Percentiles rank a stretch among this genome's conserved stretches.
These are phyloP conservation scores for Zelostemma sp. DNA, from an alignment of 1,140 invertebrate species.

Conservation along the genomic window DNA sequence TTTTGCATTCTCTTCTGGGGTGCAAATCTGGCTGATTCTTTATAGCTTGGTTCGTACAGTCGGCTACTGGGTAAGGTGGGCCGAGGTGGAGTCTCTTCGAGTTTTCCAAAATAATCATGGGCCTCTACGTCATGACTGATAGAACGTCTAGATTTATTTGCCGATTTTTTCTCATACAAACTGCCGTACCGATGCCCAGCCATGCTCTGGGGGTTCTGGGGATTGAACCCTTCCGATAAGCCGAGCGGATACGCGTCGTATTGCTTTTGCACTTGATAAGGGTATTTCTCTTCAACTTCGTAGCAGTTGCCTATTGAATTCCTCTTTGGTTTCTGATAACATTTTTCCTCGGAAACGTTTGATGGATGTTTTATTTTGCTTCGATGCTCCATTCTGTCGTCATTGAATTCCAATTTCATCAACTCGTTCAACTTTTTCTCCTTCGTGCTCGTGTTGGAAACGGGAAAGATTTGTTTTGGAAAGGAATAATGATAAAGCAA, in stretches of 20 bases:
- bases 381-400: constrained; percentile 21
- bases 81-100: constrained; percentile 8
- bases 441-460: constrained; percentile 18
- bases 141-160: constrained; percentile 6
- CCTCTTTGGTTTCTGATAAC: constrained; percentile 30
- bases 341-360: constrained; percentile 7
- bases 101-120: constrained; percentile 13
- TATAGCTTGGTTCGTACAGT: constrained; percentile 4
- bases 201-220: constrained; percentile 23
- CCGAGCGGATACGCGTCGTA: constrained; percentile 31
- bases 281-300: constrained; percentile 28
- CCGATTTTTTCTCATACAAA: constrained; percentile 16
- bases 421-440: constrained; percentile 35
- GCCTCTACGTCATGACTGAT: constrained; percentile 15
- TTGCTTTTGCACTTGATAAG: constrained; percentile 17
- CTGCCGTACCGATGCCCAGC: constrained; percentile 6
- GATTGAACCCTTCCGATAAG: constrained; percentile 16
- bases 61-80: constrained; percentile 8
- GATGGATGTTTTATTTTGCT: constrained; percentile 8
- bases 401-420: constrained; percentile 23
- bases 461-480: constrained; percentile 54
- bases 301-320: constrained; percentile 35
- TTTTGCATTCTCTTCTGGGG: constrained; percentile 32
- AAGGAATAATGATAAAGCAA: constrained; percentile 53
- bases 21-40: not conserved